phyloP scores from a whole-genome alignment of 2,113 vertebrate genomes.

The Jacana jacana region DNA sequence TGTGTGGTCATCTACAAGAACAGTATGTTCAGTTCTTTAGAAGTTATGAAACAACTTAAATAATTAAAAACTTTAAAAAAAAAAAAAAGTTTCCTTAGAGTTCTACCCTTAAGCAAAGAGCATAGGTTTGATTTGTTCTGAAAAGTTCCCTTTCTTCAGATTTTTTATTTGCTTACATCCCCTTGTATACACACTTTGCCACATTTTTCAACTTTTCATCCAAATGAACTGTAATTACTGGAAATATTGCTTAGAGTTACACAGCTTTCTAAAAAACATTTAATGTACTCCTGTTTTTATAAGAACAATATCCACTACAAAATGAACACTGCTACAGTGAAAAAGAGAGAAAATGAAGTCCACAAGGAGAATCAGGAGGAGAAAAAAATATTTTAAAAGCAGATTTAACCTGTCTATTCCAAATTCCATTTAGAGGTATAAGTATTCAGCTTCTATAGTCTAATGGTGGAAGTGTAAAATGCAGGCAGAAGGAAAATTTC shows the following conservation, averaged over 20 bases:
- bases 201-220: neutral
- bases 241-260: neutral
- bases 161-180: neutral
- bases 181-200: neutral
- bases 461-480: neutral
- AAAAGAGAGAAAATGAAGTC: neutral
- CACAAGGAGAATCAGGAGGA: neutral
- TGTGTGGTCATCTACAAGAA: neutral
- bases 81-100: neutral
- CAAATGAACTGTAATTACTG: neutral
- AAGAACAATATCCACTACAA: neutral
- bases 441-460: neutral
- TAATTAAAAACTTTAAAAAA: neutral
- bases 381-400: neutral
- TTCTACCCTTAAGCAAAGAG: neutral
- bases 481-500: neutral
- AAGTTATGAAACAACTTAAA: neutral
- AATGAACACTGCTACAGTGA: neutral
- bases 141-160: neutral
- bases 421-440: neutral
- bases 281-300: neutral
- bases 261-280: neutral
- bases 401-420: neutral
- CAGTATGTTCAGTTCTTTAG: neutral
- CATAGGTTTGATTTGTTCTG: neutral